These are phyloP conservation scores for Caenorhabditis auriculariae DNA, from an alignment of 2,888 invertebrate species.

Conservation along the genomic window DNA sequence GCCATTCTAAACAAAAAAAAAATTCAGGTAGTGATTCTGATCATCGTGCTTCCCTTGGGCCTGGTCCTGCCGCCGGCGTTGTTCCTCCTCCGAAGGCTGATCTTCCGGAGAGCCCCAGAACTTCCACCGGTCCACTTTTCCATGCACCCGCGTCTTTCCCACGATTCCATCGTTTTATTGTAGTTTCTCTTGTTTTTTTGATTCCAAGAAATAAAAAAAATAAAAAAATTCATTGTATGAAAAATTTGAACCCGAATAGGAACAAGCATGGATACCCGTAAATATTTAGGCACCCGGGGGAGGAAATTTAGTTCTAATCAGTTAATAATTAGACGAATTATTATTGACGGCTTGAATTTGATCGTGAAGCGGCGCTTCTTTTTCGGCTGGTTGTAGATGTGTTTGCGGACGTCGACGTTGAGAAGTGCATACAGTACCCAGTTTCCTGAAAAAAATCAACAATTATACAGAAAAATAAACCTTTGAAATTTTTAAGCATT, in stretches of 20 bases:
- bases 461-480: neutral
- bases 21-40: constrained; percentile 24
- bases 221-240: too few relatives aligned
- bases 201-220: neutral
- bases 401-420: constrained; percentile 52
- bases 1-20: too few relatives aligned
- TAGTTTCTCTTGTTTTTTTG: neutral
- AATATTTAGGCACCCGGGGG: neutral
- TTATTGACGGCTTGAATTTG: constrained; percentile 23
- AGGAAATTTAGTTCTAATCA: too few relatives aligned
- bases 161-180: neutral
- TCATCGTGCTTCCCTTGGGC: constrained; percentile 27
- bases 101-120: too few relatives aligned
- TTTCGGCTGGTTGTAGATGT: constrained; percentile 43
- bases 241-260: constrained; percentile 5
- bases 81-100: constrained; percentile 8
- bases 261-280: neutral
- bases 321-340: too few relatives aligned
- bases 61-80: constrained; percentile 21
- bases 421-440: constrained; percentile 55
- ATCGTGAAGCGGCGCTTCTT: constrained; percentile 15
- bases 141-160: neutral
- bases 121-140: too few relatives aligned
- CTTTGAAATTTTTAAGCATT: too few relatives aligned
- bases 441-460: constrained; percentile 40